Conservation (phyloP, 2,113 vertebrate species). For the Dromaius novaehollandiae region DNA sequence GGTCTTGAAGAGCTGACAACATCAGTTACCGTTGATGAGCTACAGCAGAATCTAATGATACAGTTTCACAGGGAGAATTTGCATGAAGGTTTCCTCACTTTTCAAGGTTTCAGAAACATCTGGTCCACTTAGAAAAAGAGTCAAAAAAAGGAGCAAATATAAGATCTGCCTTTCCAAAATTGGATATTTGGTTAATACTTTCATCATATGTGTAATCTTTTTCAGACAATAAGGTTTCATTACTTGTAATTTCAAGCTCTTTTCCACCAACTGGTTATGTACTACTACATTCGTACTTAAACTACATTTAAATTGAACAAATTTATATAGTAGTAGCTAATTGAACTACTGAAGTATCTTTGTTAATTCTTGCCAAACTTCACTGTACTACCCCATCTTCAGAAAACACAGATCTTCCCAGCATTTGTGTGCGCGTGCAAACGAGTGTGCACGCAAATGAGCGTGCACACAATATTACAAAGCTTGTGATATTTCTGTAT, state of each 20-base stretch:
- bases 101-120: neutral
- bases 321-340: neutral
- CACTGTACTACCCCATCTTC: neutral
- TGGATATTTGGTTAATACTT: neutral
- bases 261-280: neutral
- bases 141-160: neutral
- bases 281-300: neutral
- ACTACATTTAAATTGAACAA: neutral
- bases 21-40: neutral
- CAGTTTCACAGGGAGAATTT: neutral
- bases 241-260: neutral
- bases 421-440: accelerated
- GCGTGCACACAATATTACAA: neutral
- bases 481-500: neutral
- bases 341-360: neutral
- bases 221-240: neutral
- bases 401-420: neutral
- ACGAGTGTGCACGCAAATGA: neutral
- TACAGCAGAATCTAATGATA: neutral
- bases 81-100: neutral
- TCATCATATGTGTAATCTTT: neutral
- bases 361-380: neutral
- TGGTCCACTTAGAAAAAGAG: neutral
- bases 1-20: neutral
- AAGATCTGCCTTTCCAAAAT: neutral